A percentile compares a stretch with the other conserved stretches of the same genome.
These are phyloP conservation scores for Ciona savignyi DNA, from an alignment of 23 tunicate genomes.

Conservation along the genomic window DNA sequence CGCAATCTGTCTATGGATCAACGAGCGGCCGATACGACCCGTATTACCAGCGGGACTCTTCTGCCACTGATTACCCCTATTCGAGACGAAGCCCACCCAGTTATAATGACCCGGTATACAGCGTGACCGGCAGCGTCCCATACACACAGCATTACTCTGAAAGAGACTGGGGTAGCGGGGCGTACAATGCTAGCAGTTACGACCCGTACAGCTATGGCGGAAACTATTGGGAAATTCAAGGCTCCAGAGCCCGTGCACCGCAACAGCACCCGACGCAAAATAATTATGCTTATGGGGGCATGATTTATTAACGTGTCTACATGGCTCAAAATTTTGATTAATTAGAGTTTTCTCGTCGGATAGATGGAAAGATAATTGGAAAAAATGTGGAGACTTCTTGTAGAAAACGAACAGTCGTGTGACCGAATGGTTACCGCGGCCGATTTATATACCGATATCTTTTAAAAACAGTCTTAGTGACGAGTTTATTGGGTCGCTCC, in stretches of 20 bases:
- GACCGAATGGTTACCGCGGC: no score
- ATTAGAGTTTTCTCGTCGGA: no score
- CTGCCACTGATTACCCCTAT: conserved; percentile 1
- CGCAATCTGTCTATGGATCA: conserved; percentile 14
- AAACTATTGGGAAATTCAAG: not conserved
- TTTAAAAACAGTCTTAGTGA: no score
- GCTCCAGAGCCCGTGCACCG: no score
- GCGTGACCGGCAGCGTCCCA: not conserved
- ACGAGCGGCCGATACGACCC: not conserved
- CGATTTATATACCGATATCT: no score
- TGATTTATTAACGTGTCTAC: conserved; percentile 12
- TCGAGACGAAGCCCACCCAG: not conserved
- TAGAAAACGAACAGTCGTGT: no score
- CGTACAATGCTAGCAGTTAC: conserved; percentile 11
- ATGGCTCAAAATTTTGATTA: no score
- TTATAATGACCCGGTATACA: conserved; percentile 1
- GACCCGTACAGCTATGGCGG: conserved; percentile 20
- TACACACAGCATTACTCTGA: no score
- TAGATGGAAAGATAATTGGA: no score
- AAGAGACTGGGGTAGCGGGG: no score
- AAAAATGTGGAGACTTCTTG: no score
- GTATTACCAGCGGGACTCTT: conserved; percentile 7
- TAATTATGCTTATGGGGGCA: conserved; percentile 6
- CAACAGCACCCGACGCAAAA: not conserved
- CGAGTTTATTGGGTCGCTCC: no score